A percentile compares a stretch with the other conserved stretches of the same genome.
Evolutionary conservation across 2,797 vertebrate genomes (phyloP).

Genomic region (Odontamblyopus rebecca): DNA sequence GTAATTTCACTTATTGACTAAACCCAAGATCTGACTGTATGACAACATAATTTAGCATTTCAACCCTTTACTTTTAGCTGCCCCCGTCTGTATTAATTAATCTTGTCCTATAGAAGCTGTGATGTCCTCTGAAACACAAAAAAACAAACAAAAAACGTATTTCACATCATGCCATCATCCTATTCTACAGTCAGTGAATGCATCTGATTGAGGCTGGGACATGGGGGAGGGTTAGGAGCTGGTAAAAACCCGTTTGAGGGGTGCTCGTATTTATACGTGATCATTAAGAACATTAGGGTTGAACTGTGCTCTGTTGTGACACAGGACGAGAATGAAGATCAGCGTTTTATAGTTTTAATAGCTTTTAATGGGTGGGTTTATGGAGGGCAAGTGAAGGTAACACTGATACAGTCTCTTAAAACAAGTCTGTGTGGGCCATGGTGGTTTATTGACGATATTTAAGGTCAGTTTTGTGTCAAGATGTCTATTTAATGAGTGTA

Average conservation of each 20-base stretch:
- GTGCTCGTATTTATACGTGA: slow-evolving; percentile 2
- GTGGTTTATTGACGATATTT: neutral
- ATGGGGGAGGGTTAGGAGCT: neutral
- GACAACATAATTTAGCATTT: too few relatives aligned
- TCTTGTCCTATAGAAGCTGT: too few relatives aligned
- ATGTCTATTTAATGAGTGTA: neutral
- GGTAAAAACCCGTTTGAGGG: neutral
- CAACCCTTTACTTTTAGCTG: too few relatives aligned
- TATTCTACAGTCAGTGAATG: neutral
- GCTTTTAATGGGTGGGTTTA: neutral
- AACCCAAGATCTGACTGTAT: too few relatives aligned
- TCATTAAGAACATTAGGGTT: neutral
- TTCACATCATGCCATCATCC: too few relatives aligned
- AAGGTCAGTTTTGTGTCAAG: neutral
- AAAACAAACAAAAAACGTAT: too few relatives aligned
- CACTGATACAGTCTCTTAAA: neutral
- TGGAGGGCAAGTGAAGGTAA: slow-evolving; percentile 7
- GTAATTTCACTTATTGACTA: too few relatives aligned
- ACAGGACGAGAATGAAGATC: neutral
- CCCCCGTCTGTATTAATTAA: too few relatives aligned
- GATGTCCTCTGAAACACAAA: too few relatives aligned
- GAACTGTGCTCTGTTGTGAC: neutral
- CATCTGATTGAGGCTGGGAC: neutral
- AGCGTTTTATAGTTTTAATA: slow-evolving; percentile 2
- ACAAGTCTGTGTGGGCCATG: neutral